Evolutionary conservation across 2,113 vertebrate species (phyloP).

Genomic region (Diphyllodes magnificus): DNA sequence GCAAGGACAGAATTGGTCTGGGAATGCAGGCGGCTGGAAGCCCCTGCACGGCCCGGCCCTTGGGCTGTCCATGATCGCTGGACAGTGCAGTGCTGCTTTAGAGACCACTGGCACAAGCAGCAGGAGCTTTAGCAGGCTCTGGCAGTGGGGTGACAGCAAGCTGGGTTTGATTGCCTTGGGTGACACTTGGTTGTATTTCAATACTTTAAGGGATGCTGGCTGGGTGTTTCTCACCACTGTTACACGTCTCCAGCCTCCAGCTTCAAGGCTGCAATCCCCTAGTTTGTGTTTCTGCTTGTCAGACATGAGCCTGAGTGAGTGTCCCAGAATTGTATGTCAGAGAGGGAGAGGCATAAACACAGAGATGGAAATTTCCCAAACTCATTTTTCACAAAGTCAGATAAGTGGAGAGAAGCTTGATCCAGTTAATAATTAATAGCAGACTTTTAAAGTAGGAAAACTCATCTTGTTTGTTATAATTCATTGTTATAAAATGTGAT

Average conservation of each 20-base stretch:
- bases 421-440: conserved; percentile 9
- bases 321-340: not conserved
- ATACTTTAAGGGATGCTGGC: not conserved
- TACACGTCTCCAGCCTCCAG: not conserved
- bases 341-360: not conserved
- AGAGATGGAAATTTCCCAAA: not conserved
- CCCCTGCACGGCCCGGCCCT: no score
- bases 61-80: not conserved
- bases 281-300: not conserved
- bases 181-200: not conserved
- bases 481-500: not conserved
- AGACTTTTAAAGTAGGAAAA: not conserved
- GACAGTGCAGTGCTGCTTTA: not conserved
- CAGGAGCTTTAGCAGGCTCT: not conserved
- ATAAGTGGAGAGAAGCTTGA: not conserved
- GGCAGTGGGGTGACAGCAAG: not conserved
- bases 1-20: not conserved
- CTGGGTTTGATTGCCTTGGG: not conserved
- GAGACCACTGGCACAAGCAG: not conserved
- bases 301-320: not conserved
- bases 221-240: not conserved
- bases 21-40: not conserved
- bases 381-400: not conserved
- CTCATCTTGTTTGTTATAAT: not conserved
- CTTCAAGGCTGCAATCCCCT: not conserved